phyloP scores from a whole-genome alignment of 1,140 invertebrate genomes.

The Lamellibrachia luymesi region DNA sequence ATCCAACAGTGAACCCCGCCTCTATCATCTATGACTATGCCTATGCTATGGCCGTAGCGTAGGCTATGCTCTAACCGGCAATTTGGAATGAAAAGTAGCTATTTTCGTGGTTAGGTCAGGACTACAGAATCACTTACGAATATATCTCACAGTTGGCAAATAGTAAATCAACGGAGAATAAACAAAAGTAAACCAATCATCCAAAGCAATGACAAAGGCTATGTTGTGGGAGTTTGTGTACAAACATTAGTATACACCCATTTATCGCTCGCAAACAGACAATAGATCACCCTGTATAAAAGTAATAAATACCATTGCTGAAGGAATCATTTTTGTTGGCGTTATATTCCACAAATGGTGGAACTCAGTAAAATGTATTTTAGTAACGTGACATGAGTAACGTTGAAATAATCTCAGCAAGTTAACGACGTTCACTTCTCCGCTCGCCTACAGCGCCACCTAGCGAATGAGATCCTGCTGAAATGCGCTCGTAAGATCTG shows the following conservation, averaged over 20 bases:
- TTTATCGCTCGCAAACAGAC: not conserved
- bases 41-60: too few species aligned
- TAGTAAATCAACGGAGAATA: too few species aligned
- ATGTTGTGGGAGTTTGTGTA: not conserved
- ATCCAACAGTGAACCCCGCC: too few species aligned
- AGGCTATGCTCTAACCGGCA: too few species aligned
- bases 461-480: not conserved
- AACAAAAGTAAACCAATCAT: too few species aligned
- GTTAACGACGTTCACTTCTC: not conserved
- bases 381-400: conserved; percentile 22
- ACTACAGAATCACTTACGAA: too few species aligned
- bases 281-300: not conserved
- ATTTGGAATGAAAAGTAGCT: too few species aligned
- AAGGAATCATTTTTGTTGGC: not conserved
- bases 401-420: not conserved
- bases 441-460: not conserved
- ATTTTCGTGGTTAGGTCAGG: too few species aligned
- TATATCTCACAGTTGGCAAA: too few species aligned
- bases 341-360: conserved; percentile 38
- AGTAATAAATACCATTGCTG: not conserved
- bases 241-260: conserved; percentile 10
- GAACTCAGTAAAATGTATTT: conserved; percentile 28
- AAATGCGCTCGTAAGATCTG: not conserved
- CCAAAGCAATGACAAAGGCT: not conserved
- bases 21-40: too few species aligned